phyloP scores from a whole-genome alignment of 2,113 vertebrate genomes.

The Oncorhynchus clarkii region DNA sequence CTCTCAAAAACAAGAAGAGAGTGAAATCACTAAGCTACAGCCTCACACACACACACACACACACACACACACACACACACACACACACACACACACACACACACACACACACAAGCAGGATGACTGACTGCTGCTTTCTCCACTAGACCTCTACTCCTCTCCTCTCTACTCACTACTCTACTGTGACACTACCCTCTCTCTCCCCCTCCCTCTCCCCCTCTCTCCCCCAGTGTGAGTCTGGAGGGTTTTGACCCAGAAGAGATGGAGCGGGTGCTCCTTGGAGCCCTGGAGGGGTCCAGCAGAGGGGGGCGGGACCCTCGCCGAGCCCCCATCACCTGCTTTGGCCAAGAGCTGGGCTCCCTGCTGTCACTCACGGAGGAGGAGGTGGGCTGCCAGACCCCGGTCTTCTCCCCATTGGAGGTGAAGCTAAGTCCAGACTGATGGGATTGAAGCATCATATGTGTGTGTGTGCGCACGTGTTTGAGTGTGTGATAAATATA shows the following conservation, averaged over 20 bases:
- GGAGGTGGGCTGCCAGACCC: conserved; percentile 29
- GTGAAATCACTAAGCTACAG: not conserved
- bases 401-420: conserved; percentile 32
- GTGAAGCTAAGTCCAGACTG: conserved; percentile 21
- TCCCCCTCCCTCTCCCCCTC: not conserved
- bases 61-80: no score
- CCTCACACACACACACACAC: not conserved
- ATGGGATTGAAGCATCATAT: no score
- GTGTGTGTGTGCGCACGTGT: no score
- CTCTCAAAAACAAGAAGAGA: not conserved
- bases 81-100: no score
- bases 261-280: conserved; percentile 36
- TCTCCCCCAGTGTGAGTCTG: conserved; percentile 42
- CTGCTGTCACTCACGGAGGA: conserved; percentile 56
- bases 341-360: conserved; percentile 32
- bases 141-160: not conserved
- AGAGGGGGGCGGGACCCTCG: conserved; percentile 39
- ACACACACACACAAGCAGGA: not conserved
- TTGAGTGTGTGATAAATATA: no score
- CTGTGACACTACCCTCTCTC: not conserved
- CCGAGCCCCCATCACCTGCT: conserved; percentile 46
- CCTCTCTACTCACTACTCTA: not conserved
- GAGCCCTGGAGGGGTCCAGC: conserved; percentile 11
- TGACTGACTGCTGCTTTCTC: not conserved
- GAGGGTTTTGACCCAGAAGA: conserved; percentile 37